phyloP scores from a whole-genome alignment of 2,797 vertebrate genomes.

The Hipposideros larvatus region DNA sequence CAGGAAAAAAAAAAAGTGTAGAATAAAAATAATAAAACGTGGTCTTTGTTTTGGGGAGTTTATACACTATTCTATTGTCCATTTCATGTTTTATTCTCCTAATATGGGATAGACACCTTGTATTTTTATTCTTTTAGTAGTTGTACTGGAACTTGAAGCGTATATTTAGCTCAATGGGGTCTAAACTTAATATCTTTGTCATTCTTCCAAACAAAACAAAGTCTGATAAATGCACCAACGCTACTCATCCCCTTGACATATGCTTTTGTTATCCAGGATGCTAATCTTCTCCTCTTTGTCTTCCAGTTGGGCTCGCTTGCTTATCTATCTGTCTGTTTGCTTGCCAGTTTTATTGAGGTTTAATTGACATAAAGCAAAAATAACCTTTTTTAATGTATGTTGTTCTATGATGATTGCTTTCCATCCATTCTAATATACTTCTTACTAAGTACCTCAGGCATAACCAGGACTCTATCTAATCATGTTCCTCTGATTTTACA shows the following conservation, averaged over 20 bases:
- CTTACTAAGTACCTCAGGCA: background rate
- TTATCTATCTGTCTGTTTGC: background rate
- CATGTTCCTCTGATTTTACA: background rate
- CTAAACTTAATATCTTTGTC: background rate
- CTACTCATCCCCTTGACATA: background rate
- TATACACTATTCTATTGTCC: background rate
- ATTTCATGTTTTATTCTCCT: background rate
- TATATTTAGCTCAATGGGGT: background rate
- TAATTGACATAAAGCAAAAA: background rate
- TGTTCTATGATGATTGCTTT: background rate
- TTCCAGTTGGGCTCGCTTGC: background rate
- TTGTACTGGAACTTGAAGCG: constrained; percentile 14
- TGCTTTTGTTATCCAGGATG: background rate
- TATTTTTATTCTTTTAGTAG: constrained; percentile 55
- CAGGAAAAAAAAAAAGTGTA: background rate
- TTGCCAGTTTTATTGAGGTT: background rate
- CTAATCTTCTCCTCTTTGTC: background rate
- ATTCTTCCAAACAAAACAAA: background rate
- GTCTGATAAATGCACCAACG: background rate
- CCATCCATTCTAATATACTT: background rate
- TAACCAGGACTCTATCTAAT: background rate
- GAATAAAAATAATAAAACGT: constrained; percentile 36
- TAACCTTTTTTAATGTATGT: background rate
- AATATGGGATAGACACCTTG: background rate
- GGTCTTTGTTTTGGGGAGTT: background rate